These are phyloP conservation scores for Planiliza haematocheilus DNA, from an alignment of 2,113 vertebrate genomes.

Conservation along the genomic window DNA sequence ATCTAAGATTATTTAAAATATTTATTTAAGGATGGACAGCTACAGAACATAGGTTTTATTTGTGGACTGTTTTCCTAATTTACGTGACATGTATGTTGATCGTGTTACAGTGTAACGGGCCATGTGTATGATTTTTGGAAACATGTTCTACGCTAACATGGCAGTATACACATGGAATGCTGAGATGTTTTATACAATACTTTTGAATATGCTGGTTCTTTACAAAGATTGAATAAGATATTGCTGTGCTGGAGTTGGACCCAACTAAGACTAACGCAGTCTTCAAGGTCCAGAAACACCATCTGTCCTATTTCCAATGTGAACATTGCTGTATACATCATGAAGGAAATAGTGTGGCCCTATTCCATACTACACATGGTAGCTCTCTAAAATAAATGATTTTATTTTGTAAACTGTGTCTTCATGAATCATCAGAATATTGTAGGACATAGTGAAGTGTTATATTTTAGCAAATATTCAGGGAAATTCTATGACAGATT, in stretches of 20 bases:
- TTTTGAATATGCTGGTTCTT: conserved; percentile 55
- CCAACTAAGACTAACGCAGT: conserved; percentile 37
- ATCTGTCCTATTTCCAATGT: conserved; percentile 74
- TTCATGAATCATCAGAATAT: conserved; percentile 40
- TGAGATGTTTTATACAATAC: conserved; percentile 64
- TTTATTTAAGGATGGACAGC: conserved; percentile 12
- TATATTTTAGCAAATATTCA: background rate
- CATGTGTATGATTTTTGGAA: conserved; percentile 36
- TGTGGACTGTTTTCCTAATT: conserved; percentile 34
- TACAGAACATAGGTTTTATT: conserved; percentile 34
- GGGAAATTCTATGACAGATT: background rate
- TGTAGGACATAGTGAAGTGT: background rate
- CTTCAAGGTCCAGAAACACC: conserved; percentile 56
- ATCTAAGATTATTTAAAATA: conserved; percentile 24
- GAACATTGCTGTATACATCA: conserved; percentile 75
- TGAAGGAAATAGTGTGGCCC: conserved; percentile 67
- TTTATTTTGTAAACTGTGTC: conserved; percentile 80
- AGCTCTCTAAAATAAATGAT: conserved; percentile 81
- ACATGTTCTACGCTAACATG: conserved; percentile 56
- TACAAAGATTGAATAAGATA: conserved; percentile 42
- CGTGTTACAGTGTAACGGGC: conserved; percentile 40
- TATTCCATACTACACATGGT: conserved; percentile 59
- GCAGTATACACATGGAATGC: conserved; percentile 31
- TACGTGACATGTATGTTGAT: conserved; percentile 27
- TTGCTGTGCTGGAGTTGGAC: conserved; percentile 57